These are phyloP conservation scores for Troilus luridus DNA, from an alignment of 2,888 invertebrate species.

Conservation along the genomic window DNA sequence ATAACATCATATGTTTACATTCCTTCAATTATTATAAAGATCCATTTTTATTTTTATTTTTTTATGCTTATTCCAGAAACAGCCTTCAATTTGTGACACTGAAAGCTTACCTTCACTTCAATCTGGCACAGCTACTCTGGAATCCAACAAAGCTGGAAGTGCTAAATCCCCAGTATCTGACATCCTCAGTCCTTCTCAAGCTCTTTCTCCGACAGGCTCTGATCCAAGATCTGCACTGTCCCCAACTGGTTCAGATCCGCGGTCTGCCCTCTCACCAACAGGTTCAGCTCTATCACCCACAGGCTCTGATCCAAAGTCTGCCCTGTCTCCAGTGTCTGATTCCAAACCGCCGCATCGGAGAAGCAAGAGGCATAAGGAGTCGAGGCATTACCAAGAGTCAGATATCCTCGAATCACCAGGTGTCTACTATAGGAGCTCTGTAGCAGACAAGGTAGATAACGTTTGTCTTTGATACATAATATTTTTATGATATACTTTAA, in stretches of 20 bases:
- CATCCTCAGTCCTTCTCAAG: constrained; percentile 60
- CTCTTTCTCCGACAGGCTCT: constrained; percentile 50
- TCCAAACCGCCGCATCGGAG: constrained; percentile 69
- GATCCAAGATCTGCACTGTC: constrained; percentile 53
- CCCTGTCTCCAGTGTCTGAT: constrained; percentile 64
- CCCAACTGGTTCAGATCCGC: constrained; percentile 45
- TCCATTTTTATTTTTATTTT: neutral
- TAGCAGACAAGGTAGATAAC: constrained; percentile 82
- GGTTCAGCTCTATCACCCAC: constrained; percentile 68
- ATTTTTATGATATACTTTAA: neutral
- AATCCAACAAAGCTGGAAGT: constrained; percentile 61
- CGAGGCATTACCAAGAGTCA: constrained; percentile 77
- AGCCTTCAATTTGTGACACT: constrained; percentile 63
- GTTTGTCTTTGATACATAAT: neutral
- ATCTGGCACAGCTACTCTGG: constrained; percentile 63
- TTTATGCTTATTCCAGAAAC: constrained; percentile 55
- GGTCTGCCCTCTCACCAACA: constrained; percentile 59
- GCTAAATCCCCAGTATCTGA: constrained; percentile 62
- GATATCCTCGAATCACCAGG: constrained; percentile 88
- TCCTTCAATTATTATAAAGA: neutral
- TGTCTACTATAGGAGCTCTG: constrained; percentile 86
- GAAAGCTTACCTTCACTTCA: constrained; percentile 65
- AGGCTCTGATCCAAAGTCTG: constrained; percentile 62
- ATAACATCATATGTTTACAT: neutral
- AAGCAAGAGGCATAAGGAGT: constrained; percentile 69